These are phyloP conservation scores for Hypomesus transpacificus DNA, from an alignment of 2,113 vertebrate species.

Conservation along the genomic window DNA sequence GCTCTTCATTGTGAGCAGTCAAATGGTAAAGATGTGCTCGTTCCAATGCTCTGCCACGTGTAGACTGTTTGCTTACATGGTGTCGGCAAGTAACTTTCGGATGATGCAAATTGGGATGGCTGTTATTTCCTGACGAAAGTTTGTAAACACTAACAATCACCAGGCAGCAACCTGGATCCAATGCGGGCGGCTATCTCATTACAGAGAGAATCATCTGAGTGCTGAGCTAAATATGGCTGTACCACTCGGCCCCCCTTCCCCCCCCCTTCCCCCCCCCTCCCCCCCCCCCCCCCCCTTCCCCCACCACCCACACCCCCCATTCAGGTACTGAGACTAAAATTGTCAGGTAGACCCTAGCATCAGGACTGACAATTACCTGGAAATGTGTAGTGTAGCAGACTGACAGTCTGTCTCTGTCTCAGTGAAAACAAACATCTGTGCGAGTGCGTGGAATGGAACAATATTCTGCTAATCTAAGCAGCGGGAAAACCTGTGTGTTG, in stretches of 20 bases:
- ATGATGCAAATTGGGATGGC: neutral
- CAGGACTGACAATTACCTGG: slow-evolving; percentile 69
- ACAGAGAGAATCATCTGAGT: slow-evolving; percentile 62
- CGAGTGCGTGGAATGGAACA: neutral
- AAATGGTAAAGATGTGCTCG: no score
- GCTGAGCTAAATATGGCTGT: slow-evolving; percentile 68
- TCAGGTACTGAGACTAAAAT: slow-evolving; percentile 66
- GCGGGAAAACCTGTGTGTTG: no score
- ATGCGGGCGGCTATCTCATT: slow-evolving; percentile 61
- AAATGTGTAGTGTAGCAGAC: slow-evolving; percentile 51
- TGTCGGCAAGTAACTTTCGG: no score
- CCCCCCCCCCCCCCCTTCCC: no score
- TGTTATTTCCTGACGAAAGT: slow-evolving; percentile 42
- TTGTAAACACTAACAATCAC: slow-evolving; percentile 53
- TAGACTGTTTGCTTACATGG: no score
- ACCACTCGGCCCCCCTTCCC: slow-evolving; percentile 64
- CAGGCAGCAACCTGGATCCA: slow-evolving; percentile 52
- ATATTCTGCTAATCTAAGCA: neutral
- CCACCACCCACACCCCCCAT: slow-evolving; percentile 9
- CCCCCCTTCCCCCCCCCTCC: no score
- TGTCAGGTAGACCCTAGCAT: slow-evolving; percentile 66
- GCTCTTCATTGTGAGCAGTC: no score
- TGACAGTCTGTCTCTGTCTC: slow-evolving; percentile 50
- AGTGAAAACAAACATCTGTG: no score
- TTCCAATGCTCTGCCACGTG: no score